Evolutionary conservation across 2,797 vertebrate species (phyloP).

Genomic region (Xenentodon cancila): DNA sequence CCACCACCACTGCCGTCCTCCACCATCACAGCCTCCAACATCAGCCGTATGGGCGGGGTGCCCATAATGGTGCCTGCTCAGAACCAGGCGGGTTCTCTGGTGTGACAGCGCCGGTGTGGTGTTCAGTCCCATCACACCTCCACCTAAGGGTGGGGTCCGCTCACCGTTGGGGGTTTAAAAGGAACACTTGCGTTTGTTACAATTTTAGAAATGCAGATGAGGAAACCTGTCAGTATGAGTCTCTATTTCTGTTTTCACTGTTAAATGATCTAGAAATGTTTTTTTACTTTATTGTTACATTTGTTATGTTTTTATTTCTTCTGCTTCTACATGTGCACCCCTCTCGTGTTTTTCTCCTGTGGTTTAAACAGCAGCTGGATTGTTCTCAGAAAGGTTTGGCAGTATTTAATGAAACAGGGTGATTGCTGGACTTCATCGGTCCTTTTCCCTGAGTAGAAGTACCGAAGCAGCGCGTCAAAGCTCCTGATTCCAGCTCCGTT

Average conservation of each 20-base stretch:
- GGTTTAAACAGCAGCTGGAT: not conserved
- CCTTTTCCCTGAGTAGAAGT: too few relatives aligned
- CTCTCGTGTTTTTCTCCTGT: not conserved
- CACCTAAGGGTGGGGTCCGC: not conserved
- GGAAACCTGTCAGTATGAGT: slow-evolving; percentile 1
- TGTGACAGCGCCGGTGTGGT: slow-evolving; percentile 73
- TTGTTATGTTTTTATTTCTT: too few relatives aligned
- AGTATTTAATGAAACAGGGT: not conserved
- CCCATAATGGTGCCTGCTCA: slow-evolving; percentile 94
- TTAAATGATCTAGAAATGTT: slow-evolving; percentile 38
- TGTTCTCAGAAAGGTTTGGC: not conserved
- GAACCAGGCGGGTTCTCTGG: slow-evolving; percentile 93
- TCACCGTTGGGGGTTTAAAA: slow-evolving; percentile 10
- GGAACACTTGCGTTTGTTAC: slow-evolving; percentile 17
- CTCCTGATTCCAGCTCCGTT: too few relatives aligned
- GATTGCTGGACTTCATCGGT: too few relatives aligned
- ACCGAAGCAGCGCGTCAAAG: too few relatives aligned
- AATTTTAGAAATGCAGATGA: slow-evolving; percentile 23
- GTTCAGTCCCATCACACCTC: not conserved
- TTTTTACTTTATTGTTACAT: slow-evolving; percentile 28
- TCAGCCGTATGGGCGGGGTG: slow-evolving; percentile 89
- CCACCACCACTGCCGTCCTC: slow-evolving; percentile 65
- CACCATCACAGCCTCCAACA: slow-evolving; percentile 80
- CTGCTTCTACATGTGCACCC: not conserved
- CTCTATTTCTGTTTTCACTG: slow-evolving; percentile 64